These are phyloP conservation scores for Vulpes ferrilata DNA, from an alignment of 2,113 vertebrate species.

Conservation along the genomic window DNA sequence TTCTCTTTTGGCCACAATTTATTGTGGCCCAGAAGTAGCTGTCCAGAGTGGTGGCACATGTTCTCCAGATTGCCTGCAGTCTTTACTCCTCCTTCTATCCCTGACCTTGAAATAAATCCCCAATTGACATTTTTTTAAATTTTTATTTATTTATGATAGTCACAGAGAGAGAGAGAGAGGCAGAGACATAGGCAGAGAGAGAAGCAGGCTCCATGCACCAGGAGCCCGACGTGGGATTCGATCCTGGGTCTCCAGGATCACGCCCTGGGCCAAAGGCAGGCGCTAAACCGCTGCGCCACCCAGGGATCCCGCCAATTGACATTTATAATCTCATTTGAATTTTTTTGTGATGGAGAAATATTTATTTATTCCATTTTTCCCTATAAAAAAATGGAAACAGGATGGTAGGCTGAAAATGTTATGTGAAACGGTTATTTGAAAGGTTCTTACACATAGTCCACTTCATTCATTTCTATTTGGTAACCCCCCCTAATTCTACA, in stretches of 20 bases:
- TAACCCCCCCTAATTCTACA: background rate
- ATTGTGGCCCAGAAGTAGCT: background rate
- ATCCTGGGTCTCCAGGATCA: too few relatives aligned
- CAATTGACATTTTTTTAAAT: background rate
- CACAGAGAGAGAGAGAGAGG: too few relatives aligned
- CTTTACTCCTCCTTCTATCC: background rate
- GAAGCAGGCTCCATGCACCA: too few relatives aligned
- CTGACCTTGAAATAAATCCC: background rate
- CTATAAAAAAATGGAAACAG: background rate
- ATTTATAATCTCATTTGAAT: constrained; percentile 49
- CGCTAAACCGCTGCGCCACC: too few relatives aligned
- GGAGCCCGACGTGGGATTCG: too few relatives aligned
- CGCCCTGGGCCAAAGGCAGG: too few relatives aligned
- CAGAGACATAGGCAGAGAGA: too few relatives aligned
- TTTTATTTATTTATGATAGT: too few relatives aligned
- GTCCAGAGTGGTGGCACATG: background rate
- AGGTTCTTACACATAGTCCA: background rate
- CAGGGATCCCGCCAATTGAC: background rate
- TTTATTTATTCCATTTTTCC: background rate
- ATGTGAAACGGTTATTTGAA: background rate
- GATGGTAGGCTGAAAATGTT: background rate
- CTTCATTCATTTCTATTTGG: background rate
- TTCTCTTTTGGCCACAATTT: background rate
- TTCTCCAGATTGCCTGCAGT: background rate
- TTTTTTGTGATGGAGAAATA: constrained; percentile 34